Evolutionary conservation across 2,888 invertebrate genomes (phyloP).

Genomic region (Oscheius sp.): DNA sequence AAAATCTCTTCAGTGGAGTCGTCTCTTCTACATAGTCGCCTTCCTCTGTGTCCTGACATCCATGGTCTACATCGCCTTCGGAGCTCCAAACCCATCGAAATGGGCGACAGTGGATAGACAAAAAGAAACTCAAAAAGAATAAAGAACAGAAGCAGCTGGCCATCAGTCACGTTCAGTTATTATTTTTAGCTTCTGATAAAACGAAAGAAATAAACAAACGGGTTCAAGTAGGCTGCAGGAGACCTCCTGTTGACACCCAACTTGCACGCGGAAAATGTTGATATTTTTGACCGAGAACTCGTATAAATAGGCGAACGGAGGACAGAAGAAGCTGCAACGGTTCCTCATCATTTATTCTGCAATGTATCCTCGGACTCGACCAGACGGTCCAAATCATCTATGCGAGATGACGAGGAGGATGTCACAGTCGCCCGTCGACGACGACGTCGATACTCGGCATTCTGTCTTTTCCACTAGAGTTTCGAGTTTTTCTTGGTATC

Average conservation of each 20-base stretch:
- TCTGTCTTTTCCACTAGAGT: no score
- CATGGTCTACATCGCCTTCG: constrained; percentile 40
- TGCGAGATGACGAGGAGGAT: no score
- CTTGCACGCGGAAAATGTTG: constrained; percentile 8
- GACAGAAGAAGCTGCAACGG: no score
- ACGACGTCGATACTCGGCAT: no score
- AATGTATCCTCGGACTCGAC: no score
- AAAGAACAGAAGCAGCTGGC: background rate
- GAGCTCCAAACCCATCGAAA: constrained; percentile 38
- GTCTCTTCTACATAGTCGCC: constrained; percentile 49
- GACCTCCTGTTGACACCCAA: no score
- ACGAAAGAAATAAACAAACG: no score
- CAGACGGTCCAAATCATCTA: no score
- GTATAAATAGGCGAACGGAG: constrained; percentile 14
- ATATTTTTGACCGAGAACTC: background rate
- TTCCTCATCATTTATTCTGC: background rate
- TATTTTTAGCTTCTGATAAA: no score
- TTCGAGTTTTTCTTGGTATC: no score
- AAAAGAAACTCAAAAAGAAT: constrained; percentile 1
- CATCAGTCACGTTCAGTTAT: background rate
- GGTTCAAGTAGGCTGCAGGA: constrained; percentile 1
- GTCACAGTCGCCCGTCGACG: no score
- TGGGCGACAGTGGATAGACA: constrained; percentile 40
- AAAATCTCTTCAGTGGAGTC: constrained; percentile 46
- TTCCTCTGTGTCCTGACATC: constrained; percentile 40